Evolutionary conservation across 2,888 invertebrate species (phyloP).

Genomic region (Papilio demoleus): DNA sequence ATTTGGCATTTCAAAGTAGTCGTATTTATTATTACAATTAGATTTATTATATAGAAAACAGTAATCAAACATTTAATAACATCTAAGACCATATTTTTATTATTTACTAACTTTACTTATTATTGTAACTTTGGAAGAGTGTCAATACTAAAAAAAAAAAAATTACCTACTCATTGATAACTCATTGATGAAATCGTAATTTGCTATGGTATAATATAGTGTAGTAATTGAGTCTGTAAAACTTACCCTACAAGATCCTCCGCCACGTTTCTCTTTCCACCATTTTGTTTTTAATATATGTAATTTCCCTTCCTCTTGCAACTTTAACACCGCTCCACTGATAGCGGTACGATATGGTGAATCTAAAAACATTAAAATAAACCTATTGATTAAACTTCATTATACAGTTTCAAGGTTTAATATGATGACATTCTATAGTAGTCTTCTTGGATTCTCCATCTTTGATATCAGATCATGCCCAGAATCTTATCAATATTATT

Average conservation of each 20-base stretch:
- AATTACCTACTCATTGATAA: no score
- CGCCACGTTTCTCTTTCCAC: slow-evolving; percentile 98
- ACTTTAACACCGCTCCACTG: slow-evolving; percentile 95
- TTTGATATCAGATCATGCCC: no score
- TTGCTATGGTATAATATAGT: slow-evolving; percentile 32
- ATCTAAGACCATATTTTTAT: no score
- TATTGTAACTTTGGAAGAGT: no score
- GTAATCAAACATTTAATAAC: background rate
- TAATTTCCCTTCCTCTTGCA: slow-evolving; percentile 97
- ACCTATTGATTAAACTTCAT: no score
- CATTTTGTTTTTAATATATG: slow-evolving; percentile 97
- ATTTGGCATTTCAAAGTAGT: slow-evolving; percentile 23
- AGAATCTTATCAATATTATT: no score
- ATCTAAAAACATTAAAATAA: slow-evolving; percentile 79
- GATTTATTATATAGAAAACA: slow-evolving; percentile 23
- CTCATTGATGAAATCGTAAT: no score
- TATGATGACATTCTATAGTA: no score
- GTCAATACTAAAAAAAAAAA: no score
- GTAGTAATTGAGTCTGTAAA: slow-evolving; percentile 13
- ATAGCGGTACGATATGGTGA: slow-evolving; percentile 97
- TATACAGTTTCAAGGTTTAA: no score
- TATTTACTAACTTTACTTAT: no score
- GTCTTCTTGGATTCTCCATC: no score
- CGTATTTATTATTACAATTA: background rate
- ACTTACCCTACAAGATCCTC: slow-evolving; percentile 92